Percentiles rank a stretch among this genome's conserved stretches.
Evolutionary conservation across 2,888 invertebrate species (phyloP).

Genomic region (Therioaphis trifolii): DNA sequence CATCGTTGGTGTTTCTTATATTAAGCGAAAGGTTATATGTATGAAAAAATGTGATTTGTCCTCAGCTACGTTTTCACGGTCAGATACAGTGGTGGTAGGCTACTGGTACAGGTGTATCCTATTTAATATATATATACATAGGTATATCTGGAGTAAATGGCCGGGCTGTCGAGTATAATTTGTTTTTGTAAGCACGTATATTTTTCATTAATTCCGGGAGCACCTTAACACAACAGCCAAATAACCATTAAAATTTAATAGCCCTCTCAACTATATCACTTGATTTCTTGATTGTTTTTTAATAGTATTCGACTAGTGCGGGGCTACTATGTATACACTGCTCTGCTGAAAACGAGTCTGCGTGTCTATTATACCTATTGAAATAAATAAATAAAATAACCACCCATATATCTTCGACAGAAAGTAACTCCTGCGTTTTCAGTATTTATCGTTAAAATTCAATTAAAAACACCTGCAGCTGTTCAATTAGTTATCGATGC

Average conservation of each 20-base stretch:
- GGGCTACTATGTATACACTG: not conserved
- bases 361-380: not conserved
- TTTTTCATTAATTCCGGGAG: slow-evolving; percentile 55
- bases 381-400: slow-evolving; percentile 36
- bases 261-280: slow-evolving; percentile 39
- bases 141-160: not conserved
- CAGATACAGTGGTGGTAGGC: not conserved
- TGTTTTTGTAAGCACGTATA: slow-evolving; percentile 43
- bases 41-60: slow-evolving; percentile 22
- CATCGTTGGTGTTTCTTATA: not conserved
- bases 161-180: slow-evolving; percentile 22
- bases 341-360: too few relatives aligned
- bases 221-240: slow-evolving; percentile 43
- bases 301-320: not conserved
- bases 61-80: not conserved
- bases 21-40: not conserved
- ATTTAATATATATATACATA: not conserved
- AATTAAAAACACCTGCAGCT: not conserved
- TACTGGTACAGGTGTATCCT: not conserved
- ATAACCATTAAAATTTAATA: slow-evolving; percentile 60
- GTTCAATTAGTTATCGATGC: too few relatives aligned
- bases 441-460: not conserved
- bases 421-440: not conserved
- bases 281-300: slow-evolving; percentile 57
- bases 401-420: not conserved